These are phyloP conservation scores for Rhabdomys dilectus DNA, from an alignment of 2,113 vertebrate genomes.

Conservation along the genomic window DNA sequence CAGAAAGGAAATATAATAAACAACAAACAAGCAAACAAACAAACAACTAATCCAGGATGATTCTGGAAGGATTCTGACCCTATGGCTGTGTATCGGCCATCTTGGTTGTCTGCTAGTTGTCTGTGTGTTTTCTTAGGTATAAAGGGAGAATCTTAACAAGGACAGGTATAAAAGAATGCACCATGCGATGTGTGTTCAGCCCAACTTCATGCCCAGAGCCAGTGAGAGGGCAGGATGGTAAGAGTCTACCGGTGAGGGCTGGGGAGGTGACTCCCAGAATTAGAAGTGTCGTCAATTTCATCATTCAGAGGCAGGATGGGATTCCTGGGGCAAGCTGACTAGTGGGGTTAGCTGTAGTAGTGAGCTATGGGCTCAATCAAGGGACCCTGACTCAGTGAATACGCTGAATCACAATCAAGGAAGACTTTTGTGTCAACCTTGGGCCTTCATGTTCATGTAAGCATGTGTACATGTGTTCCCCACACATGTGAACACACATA, in stretches of 20 bases:
- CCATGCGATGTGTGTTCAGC: not conserved
- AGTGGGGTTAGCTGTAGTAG: too few species aligned
- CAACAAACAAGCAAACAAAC: too few species aligned
- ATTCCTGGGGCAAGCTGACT: not conserved
- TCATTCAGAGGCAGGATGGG: not conserved
- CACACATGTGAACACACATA: not conserved
- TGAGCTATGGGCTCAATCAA: not conserved
- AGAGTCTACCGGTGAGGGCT: not conserved
- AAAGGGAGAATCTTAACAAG: not conserved
- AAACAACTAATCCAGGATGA: not conserved
- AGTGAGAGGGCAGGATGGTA: constrained; percentile 22
- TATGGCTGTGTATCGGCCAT: too few species aligned
- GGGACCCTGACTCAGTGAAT: not conserved
- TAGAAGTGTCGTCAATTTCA: not conserved
- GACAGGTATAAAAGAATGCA: not conserved
- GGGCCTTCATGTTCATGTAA: not conserved
- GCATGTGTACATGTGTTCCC: not conserved
- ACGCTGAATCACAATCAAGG: not conserved
- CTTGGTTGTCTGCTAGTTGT: not conserved
- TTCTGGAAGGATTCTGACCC: not conserved
- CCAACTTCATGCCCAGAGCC: not conserved
- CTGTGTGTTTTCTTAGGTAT: constrained; percentile 6
- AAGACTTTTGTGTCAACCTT: not conserved
- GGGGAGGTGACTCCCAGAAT: not conserved
- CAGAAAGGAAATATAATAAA: not conserved